Conservation (phyloP, 2,797 vertebrate genomes). For the Aphelocoma californica region DNA sequence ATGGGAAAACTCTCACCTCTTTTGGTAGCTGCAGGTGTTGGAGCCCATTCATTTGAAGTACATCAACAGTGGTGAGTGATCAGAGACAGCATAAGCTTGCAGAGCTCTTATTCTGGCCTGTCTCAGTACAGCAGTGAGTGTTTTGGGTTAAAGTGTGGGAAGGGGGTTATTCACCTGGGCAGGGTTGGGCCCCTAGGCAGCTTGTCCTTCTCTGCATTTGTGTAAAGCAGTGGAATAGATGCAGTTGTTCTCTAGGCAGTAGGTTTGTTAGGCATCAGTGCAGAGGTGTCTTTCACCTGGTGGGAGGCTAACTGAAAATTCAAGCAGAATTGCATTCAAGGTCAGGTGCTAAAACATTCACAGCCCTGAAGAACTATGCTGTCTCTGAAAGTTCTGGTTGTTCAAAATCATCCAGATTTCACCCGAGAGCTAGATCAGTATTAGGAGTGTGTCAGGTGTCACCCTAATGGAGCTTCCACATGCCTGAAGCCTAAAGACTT, state of each 20-base stretch:
- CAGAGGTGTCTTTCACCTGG: not conserved
- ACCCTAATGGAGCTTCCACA: not conserved
- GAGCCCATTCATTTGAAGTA: not conserved
- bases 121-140: not conserved
- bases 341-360: not conserved
- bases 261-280: not conserved
- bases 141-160: not conserved
- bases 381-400: not conserved
- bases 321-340: not conserved
- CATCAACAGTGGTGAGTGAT: not conserved
- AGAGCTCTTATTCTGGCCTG: not conserved
- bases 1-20: not conserved
- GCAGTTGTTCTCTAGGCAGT: not conserved
- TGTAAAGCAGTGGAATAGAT: not conserved
- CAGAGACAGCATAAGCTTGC: fast-evolving
- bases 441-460: not conserved
- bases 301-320: not conserved
- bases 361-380: not conserved
- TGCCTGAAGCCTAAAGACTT: not conserved
- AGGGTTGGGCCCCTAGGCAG: not conserved
- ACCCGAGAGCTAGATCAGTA: not conserved
- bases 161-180: not conserved
- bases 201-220: fast-evolving
- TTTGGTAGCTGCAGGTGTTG: not conserved
- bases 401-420: not conserved